These are phyloP conservation scores for Macrocentrus cingulum DNA, from an alignment of 1,140 invertebrate genomes.

Conservation along the genomic window DNA sequence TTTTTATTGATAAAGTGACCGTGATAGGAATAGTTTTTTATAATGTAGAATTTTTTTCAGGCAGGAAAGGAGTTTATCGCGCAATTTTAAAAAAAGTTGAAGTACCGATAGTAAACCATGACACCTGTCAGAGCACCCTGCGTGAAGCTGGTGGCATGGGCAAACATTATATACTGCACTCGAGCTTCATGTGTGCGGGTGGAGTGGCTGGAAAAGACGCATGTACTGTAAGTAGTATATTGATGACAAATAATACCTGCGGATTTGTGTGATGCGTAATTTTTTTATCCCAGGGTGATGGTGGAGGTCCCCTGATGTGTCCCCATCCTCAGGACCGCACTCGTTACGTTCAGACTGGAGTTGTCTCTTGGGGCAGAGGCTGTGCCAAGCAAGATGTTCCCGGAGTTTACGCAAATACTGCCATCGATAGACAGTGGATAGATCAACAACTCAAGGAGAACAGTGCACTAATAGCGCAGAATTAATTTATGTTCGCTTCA, in stretches of 20 bases:
- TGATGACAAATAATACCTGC: neutral
- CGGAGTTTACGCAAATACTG: conserved; percentile 78
- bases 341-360: conserved; percentile 65
- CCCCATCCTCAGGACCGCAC: conserved; percentile 60
- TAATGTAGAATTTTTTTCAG: conserved; percentile 41
- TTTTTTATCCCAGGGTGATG: conserved; percentile 59
- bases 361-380: conserved; percentile 70
- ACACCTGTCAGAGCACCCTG: conserved; percentile 61
- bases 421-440: conserved; percentile 73
- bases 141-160: conserved; percentile 63
- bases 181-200: conserved; percentile 62
- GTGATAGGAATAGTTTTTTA: too few relatives aligned
- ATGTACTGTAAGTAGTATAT: conserved; percentile 65
- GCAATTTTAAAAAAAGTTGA: conserved; percentile 73
- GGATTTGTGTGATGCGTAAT: neutral
- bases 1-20: too few relatives aligned
- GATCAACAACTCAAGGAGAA: conserved; percentile 52
- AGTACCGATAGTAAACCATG: conserved; percentile 63
- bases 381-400: conserved; percentile 70
- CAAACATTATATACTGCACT: conserved; percentile 59
- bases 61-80: conserved; percentile 65
- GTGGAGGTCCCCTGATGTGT: conserved; percentile 73
- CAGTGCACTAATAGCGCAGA: too few relatives aligned
- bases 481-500: too few relatives aligned
- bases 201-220: conserved; percentile 57